Base-by-base conservation (phyloP, 2,797 vertebrate genomes). In the Choloepus didactylus region DNA sequence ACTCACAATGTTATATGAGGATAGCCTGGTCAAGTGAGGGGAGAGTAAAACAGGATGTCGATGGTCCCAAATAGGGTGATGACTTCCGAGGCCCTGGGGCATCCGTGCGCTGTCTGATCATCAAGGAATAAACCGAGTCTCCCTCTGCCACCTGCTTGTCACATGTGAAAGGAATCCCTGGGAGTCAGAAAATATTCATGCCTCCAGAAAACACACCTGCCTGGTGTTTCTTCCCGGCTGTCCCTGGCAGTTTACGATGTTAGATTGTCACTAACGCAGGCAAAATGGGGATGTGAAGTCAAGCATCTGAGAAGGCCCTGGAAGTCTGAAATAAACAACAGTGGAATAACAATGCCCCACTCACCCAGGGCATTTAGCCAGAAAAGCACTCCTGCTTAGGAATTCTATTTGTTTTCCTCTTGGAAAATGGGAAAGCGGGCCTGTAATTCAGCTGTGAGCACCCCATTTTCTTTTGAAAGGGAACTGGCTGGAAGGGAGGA, bases 321-420 rank as follows among this genome's bases (percentile, higher is more conserved):
- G 54, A 96, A 95, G 91, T 93, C 97, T 95, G 96, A 97, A 96
- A 97, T 96, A 98, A 98, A 98, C 97, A 97, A 92, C 93, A 95
- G 82, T 94, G 94, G 95, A 95, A 97, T 97, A 98, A 98, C 93
- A 97, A 95, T 96, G 66, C 94, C 79, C 86, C 97, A 87, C 96
- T 95, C 95, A 80, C 95, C 67, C 90, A 96, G 97, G 92, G 25
- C 89, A 51, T 96, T 98, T 97, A 96, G 75, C 83, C 66, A 66
- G 85, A 91, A 91, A 90, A 88, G n/a, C 7, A 0, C 44, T 92
- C 73, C 80, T 85, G 29, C 87, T 92, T 95, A 92, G 96, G 72
- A 96, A 83, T 92, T 80, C 75, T 93, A 80, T 95, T 84, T 91
- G 72, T 87, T 97, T 93, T 86, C 72, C 41, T 93, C 76, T 91